Evolutionary conservation across 2,888 invertebrate genomes (phyloP).

Genomic region (Pristionchus exspectatus): DNA sequence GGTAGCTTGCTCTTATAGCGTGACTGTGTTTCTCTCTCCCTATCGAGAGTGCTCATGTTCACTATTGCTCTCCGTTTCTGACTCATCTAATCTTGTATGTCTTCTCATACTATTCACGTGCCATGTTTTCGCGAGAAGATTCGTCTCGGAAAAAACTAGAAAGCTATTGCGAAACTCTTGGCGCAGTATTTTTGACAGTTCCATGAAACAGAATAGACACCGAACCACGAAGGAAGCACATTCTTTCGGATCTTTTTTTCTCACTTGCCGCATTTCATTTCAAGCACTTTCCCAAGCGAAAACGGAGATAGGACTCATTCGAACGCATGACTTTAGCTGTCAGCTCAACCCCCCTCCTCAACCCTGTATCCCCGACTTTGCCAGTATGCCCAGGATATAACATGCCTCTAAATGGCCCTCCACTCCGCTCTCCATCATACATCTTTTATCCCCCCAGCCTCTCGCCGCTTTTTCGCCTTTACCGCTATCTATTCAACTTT

Average conservation of each 20-base stretch:
- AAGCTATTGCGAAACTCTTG: not conserved
- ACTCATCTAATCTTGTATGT: constrained; percentile 23
- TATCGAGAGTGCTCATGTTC: not conserved
- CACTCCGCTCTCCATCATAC: constrained; percentile 7
- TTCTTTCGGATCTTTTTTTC: not conserved
- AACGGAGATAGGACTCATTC: too few species aligned
- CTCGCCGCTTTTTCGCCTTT: not conserved
- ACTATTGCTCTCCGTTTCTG: not conserved
- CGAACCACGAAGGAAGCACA: not conserved
- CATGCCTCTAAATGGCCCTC: constrained; percentile 28
- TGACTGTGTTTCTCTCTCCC: not conserved
- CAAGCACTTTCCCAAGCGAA: too few species aligned
- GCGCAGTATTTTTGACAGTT: not conserved
- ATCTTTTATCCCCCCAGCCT: not conserved
- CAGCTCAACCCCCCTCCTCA: too few species aligned
- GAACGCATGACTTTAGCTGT: too few species aligned
- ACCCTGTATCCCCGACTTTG: too few species aligned
- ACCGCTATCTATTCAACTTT: not conserved
- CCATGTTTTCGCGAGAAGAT: not conserved
- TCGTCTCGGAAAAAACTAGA: not conserved
- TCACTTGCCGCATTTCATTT: too few species aligned
- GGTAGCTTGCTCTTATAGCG: not conserved
- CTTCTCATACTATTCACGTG: not conserved
- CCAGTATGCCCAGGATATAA: not conserved
- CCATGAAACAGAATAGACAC: not conserved